Evolutionary conservation across 2,113 vertebrate species (phyloP), one percentile per base, ranked within the genome.

Genomic region (Bos indicus): DNA sequence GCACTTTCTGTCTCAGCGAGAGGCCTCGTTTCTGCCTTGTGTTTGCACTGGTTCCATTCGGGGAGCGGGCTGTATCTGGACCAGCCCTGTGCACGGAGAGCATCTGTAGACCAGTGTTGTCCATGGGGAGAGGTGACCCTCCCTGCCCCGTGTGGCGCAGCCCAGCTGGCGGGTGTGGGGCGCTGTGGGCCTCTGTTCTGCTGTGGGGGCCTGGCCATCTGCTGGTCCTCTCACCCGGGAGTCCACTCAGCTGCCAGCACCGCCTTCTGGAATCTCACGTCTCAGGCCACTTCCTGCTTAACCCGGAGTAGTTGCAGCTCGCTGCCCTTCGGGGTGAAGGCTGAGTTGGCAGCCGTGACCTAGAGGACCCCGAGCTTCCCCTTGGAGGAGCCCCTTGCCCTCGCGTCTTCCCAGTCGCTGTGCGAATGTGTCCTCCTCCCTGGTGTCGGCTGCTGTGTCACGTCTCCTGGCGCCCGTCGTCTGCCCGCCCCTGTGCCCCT

Each of bases 381-480:
- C 10, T 3, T 7, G 4, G 62, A 1, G 9, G 25, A 28, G 33
- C 62, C 81, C 26, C n/a, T 2, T 6, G 16, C 26, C 81, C 13
- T 40, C 14, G 6, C 0, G 12, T 19, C 23, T 28, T 12, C 25
- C 36, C 2, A 3, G 7, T 9, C 1, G 26, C 85, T 78, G 15
- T 0, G 8, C 2, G 1, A 25, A 13, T 3, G 28, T 60, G n/a
- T 36, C 80, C 40, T 48, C n/a, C 3, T 43, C 21, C 23, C 23
- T 4, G 3, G 4, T 26, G 12, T 14, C 46, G 16, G 67, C 81
- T 25, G 43, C 2, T 4, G 40, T 7, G 8, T 46, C 23, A 0
- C 10, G 6, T 36, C 40, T 17, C 52, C 4, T 0, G 6, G 19
- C 2, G 1, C 80, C 48, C 3, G 1, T 21, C 17, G 3, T 54